Evolutionary conservation across 1,140 invertebrate genomes (phyloP), one percentile per base, ranked within the genome.

Genomic region (Drosophila malerkotliana): DNA sequence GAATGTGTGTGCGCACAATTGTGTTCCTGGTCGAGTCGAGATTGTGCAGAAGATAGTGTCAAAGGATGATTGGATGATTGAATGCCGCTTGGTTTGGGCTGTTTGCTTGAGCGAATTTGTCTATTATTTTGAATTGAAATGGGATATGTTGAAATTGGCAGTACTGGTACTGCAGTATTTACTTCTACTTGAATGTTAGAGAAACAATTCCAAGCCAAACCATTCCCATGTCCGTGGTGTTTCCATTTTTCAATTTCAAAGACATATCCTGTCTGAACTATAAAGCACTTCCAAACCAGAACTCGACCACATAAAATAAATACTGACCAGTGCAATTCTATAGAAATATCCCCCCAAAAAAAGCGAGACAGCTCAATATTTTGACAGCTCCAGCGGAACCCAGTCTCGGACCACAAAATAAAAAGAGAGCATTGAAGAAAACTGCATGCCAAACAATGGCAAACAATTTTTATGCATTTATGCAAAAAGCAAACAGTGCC

Each of bases 381-480:
- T 87, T 87, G 83, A 87, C 83, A 85, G 78, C 64, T 73, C 68
- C 45, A 59, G 41, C 75, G 73, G 48, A 72, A 59, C 30, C 54
- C 51, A 26, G 52, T 59, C 73, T 64, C 39, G 45, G 45, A 66
- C 59, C 4, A 15, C 8, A 49, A 62, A 49, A 57, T 47, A 44
- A 47, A 51, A 58, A 37, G 48, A 61, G 54, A 55, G 12, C 9
- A 9, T 28, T 18, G 49, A 55, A 59, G 52, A 64, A 58, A 48
- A 79, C 78, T 78, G 75, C 51, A 56, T 56, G 63, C 15, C 79
- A 88, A 88, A 87, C 82, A 87, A 87, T 88, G 82, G 79, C 71
- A 87, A 82, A 78, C 78, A 82, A 83, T 87, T 87, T 88, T 88
- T 83, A 87, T 87, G 82, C 83, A 87, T 87, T 87, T 87, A 87